Percentiles rank a stretch among this genome's conserved stretches.
phyloP scores from a whole-genome alignment of 2,888 invertebrate genomes.

The Eilema caniola region DNA sequence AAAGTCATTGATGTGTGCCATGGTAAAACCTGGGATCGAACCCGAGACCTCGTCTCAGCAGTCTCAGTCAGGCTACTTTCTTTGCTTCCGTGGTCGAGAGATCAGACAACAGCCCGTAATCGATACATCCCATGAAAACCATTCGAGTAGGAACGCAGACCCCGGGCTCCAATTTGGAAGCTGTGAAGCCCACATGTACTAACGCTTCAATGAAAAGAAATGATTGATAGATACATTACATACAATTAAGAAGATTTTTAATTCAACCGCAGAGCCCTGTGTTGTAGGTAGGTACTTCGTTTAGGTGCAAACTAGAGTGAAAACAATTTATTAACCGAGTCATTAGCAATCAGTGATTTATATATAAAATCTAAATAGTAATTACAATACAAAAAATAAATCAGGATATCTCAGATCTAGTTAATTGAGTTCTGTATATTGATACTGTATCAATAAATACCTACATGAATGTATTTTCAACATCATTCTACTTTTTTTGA shows the following conservation, averaged over 20 bases:
- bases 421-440: neutral
- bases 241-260: neutral
- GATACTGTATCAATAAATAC: neutral
- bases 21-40: too few relatives aligned
- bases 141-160: too few relatives aligned
- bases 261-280: neutral
- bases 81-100: too few relatives aligned
- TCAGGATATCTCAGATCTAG: neutral
- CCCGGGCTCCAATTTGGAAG: too few relatives aligned
- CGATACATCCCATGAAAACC: too few relatives aligned
- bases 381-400: conserved; percentile 3
- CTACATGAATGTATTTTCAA: neutral
- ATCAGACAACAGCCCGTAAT: too few relatives aligned
- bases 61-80: too few relatives aligned
- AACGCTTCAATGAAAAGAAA: too few relatives aligned
- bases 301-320: neutral
- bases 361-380: neutral
- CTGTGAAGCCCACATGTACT: too few relatives aligned
- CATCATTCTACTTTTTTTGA: neutral
- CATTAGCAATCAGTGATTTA: neutral
- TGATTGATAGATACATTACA: too few relatives aligned
- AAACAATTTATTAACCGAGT: neutral
- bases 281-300: neutral
- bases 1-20: too few relatives aligned
- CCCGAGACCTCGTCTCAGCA: too few relatives aligned